Evolutionary conservation across 2,113 vertebrate species (phyloP).

Genomic region (Urocolius indicus): DNA sequence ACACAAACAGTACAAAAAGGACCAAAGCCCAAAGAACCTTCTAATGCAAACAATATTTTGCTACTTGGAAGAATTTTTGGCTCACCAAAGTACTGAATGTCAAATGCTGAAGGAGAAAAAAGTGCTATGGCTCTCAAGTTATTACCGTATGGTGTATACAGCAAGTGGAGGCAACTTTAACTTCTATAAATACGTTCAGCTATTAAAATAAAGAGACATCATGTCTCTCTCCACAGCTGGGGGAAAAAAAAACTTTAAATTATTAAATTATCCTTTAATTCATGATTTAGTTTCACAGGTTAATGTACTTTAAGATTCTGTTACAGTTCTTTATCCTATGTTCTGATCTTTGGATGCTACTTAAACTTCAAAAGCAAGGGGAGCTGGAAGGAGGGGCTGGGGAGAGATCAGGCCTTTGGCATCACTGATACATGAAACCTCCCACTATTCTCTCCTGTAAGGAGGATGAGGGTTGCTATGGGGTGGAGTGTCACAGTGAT

Average conservation of each 20-base stretch:
- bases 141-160: not conserved
- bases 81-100: not conserved
- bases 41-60: not conserved
- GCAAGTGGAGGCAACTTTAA: not conserved
- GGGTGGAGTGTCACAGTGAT: rapidly evolving
- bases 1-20: not conserved
- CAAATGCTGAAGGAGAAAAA: not conserved
- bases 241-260: not conserved
- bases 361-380: not conserved
- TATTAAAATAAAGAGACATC: not conserved
- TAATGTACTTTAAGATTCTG: not conserved
- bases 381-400: not conserved
- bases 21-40: not conserved
- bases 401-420: not conserved
- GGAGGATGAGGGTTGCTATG: not conserved
- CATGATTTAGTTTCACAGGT: too few relatives aligned
- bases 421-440: not conserved
- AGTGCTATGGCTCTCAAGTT: not conserved
- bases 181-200: not conserved
- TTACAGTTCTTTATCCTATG: not conserved
- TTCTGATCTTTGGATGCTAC: not conserved
- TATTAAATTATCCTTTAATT: too few relatives aligned
- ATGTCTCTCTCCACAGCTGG: not conserved
- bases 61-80: too few relatives aligned
- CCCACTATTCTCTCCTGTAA: not conserved